These are phyloP conservation scores for Cantharis nigra DNA, from an alignment of 2,888 invertebrate species.

Conservation along the genomic window DNA sequence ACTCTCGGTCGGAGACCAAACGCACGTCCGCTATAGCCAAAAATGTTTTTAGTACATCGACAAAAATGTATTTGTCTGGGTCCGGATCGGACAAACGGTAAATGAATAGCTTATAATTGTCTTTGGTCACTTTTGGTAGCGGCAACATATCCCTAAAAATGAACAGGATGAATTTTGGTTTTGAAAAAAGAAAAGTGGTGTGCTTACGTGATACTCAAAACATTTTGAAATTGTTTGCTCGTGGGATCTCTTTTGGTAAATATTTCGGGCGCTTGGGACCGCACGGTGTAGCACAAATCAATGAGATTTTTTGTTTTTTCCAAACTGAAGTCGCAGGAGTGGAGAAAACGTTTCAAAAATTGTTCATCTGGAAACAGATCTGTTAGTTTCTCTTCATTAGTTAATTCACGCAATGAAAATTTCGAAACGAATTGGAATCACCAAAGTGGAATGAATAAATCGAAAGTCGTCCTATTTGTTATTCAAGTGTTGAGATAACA, in stretches of 20 bases:
- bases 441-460: background rate
- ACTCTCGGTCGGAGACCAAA: constrained; percentile 61
- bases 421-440: background rate
- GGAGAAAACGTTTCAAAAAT: constrained; percentile 61
- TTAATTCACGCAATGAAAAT: background rate
- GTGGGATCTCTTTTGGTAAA: constrained; percentile 65
- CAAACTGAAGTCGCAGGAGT: constrained; percentile 61
- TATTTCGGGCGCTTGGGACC: constrained; percentile 64
- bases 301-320: constrained; percentile 61
- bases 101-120: constrained; percentile 70
- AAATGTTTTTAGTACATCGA: constrained; percentile 70
- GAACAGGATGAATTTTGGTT: constrained; percentile 23
- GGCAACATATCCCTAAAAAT: constrained; percentile 69
- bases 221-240: constrained; percentile 58
- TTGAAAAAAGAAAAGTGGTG: background rate
- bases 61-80: constrained; percentile 68
- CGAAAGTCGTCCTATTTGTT: background rate
- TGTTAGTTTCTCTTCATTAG: background rate
- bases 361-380: constrained; percentile 59
- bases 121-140: constrained; percentile 67
- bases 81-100: constrained; percentile 68
- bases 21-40: constrained; percentile 75
- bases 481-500: background rate
- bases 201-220: constrained; percentile 59
- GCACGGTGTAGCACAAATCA: constrained; percentile 60